Evolutionary conservation across 2,113 vertebrate genomes (phyloP).

Genomic region (Ibidorhyncha struthersii): DNA sequence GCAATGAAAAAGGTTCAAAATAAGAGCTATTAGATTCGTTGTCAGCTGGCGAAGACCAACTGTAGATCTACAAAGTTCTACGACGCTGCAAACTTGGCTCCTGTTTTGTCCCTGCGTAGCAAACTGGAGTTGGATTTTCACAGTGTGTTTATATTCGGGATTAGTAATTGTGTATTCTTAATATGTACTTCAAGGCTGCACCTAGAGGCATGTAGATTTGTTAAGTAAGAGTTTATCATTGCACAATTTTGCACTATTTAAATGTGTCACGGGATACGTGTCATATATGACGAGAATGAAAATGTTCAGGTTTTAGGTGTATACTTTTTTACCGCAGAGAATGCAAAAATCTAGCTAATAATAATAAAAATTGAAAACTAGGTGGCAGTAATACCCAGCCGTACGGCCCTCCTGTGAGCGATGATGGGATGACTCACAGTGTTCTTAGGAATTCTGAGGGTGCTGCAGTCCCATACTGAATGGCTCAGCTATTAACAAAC

Average conservation of each 20-base stretch:
- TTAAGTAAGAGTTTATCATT: not conserved
- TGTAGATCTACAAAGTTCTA: not conserved
- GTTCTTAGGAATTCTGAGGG: conserved; percentile 28
- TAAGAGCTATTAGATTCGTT: not conserved
- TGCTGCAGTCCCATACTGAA: not conserved
- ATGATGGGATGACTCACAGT: conserved; percentile 6
- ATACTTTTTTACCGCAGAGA: not conserved
- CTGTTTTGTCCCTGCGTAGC: not conserved
- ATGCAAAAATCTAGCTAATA: not conserved
- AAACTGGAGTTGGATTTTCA: not conserved
- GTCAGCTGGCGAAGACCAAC: not conserved
- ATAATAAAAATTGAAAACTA: conserved; percentile 62
- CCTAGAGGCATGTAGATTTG: not conserved
- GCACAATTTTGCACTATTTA: not conserved
- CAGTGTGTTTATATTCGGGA: not conserved
- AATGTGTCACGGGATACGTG: not conserved
- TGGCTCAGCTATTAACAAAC: conserved; percentile 14
- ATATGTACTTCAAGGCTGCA: not conserved
- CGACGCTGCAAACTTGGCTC: not conserved
- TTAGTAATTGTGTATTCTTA: not conserved
- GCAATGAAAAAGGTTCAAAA: not conserved
- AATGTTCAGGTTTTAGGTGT: not conserved
- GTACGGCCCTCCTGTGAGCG: not conserved
- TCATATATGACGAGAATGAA: not conserved
- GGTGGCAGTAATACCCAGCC: conserved; percentile 62